Evolutionary conservation across 2,888 invertebrate genomes (phyloP), one percentile per base, ranked within the genome.

Genomic region (Caenorhabditis sulstoni): DNA sequence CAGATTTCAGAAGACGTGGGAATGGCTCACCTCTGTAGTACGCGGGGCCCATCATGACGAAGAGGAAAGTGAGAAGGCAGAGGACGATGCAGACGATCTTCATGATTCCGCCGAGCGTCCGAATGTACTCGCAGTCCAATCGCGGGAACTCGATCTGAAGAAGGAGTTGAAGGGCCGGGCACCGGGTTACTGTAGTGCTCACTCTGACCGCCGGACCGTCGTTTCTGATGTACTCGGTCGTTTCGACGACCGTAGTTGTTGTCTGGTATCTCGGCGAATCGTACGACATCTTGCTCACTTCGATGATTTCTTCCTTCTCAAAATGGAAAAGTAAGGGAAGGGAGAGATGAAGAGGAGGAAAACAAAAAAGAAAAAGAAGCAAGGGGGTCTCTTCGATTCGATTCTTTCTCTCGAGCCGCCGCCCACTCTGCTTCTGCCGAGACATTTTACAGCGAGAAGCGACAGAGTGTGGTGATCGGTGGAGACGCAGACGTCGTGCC

Each of bases 41-140:
- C 81, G 92, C 92, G 61, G 91, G 90, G 16, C 87, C 87, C n/a
- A 94, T 93, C 79, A 93, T 92, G 88, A 94, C 93, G 79, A 95
- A 94, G 86, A 96, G 94, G 91, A 96, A 95, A 7, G 95, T 95
- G 62, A 95, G 85, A 23, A 91, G 77, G 68, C 90, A 89, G 16
- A 91, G 79, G 39, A 89, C 95, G 89, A 95, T 93, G 93, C 94
- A 93, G 0, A 92, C 92, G 81, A 93, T 91, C 93, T 95, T 95
- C 20, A 95, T 90, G 68, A 94, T 93, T 61, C 95, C 95, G 1
- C 94, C 94, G 53, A 94, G 86, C 0, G 94, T 94, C 85, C 92
- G 92, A 18, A 94, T 87, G 88, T 95, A 95, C 0, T 92, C 91
- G 0, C 93, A 92, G 91, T 95, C 95, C 90, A 94, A 94, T 39